Conservation (phyloP, 2,797 vertebrate species). For the Atherinosoma microstoma region DNA sequence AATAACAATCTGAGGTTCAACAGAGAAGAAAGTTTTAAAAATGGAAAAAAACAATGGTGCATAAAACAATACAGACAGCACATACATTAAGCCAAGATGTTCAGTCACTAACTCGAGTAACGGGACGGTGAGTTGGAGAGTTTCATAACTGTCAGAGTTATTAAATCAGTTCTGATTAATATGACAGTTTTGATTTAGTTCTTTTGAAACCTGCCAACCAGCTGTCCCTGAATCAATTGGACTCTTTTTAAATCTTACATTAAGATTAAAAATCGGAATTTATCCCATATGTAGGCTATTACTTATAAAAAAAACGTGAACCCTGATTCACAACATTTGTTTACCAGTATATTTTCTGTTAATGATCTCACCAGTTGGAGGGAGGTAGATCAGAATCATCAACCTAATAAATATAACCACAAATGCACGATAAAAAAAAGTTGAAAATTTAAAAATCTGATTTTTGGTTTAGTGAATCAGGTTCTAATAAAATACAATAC, state of each 20-base stretch:
- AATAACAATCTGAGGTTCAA: constrained; percentile 50
- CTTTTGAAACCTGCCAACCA: background rate
- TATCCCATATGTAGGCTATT: constrained; percentile 29
- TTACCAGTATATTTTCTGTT: background rate
- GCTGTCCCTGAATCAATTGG: constrained; percentile 9
- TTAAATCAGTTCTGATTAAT: constrained; percentile 12
- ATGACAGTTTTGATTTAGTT: background rate
- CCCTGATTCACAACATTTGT: constrained; percentile 23
- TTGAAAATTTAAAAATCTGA: constrained; percentile 5
- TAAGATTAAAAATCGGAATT: constrained; percentile 43
- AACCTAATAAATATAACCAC: constrained; percentile 42
- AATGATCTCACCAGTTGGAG: background rate
- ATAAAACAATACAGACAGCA: constrained; percentile 3
- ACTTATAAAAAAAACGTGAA: constrained; percentile 25
- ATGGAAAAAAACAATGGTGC: constrained; percentile 19
- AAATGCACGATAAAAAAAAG: constrained; percentile 12
- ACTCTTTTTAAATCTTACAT: constrained; percentile 26
- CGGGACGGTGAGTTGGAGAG: constrained; percentile 13
- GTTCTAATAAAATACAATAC: constrained; percentile 37
- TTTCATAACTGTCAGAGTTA: background rate
- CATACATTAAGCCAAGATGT: constrained; percentile 15
- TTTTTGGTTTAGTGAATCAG: constrained; percentile 28
- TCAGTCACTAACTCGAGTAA: constrained; percentile 24
- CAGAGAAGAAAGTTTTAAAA: constrained; percentile 13
- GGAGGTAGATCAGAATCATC: constrained; percentile 9